A percentile compares a stretch with the other conserved stretches of the same genome.
Conservation (phyloP, 2,888 invertebrate species). For the Epirrhoe tristata region DNA sequence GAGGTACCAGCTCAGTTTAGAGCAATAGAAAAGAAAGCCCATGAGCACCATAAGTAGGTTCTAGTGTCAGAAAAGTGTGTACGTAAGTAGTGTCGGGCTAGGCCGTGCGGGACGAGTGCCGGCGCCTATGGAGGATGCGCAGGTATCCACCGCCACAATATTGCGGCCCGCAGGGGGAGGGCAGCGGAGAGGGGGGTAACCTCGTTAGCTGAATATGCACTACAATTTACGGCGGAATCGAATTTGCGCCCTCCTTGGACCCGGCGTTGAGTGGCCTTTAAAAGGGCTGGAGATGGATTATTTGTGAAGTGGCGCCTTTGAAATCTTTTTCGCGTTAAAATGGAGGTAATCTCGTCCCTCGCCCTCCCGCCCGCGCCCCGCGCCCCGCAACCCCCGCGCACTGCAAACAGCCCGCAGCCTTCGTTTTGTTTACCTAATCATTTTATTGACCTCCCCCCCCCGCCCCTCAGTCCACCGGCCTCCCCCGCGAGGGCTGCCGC, state of each 20-base stretch:
- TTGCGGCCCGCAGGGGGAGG: slow-evolving; percentile 27
- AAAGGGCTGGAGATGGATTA: slow-evolving; percentile 79
- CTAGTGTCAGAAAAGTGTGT: neutral
- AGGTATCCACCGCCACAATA: slow-evolving; percentile 45
- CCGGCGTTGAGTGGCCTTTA: slow-evolving; percentile 61
- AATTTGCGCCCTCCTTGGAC: slow-evolving; percentile 63
- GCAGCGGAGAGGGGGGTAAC: slow-evolving; percentile 54
- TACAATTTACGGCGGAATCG: slow-evolving; percentile 77
- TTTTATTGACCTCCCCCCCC: slow-evolving; percentile 62
- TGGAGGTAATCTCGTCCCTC: slow-evolving; percentile 78
- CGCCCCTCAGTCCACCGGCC: slow-evolving; percentile 20
- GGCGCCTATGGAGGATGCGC: slow-evolving; percentile 29
- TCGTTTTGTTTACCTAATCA: slow-evolving; percentile 81
- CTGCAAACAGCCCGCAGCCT: slow-evolving; percentile 67
- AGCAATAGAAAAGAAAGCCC: neutral
- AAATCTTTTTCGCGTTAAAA: slow-evolving; percentile 84
- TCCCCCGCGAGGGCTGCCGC: slow-evolving; percentile 40
- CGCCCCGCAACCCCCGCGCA: slow-evolving; percentile 41
- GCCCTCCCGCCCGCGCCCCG: slow-evolving; percentile 44
- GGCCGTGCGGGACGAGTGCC: neutral
- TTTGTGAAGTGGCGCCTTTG: slow-evolving; percentile 84
- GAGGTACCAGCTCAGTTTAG: neutral
- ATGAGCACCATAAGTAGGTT: neutral
- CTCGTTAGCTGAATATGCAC: slow-evolving; percentile 81
- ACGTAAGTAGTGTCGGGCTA: neutral